A percentile compares a stretch with the other conserved stretches of the same genome.
Evolutionary conservation across 2,113 vertebrate species (phyloP).

Genomic region (Sakesphorus luctuosus): DNA sequence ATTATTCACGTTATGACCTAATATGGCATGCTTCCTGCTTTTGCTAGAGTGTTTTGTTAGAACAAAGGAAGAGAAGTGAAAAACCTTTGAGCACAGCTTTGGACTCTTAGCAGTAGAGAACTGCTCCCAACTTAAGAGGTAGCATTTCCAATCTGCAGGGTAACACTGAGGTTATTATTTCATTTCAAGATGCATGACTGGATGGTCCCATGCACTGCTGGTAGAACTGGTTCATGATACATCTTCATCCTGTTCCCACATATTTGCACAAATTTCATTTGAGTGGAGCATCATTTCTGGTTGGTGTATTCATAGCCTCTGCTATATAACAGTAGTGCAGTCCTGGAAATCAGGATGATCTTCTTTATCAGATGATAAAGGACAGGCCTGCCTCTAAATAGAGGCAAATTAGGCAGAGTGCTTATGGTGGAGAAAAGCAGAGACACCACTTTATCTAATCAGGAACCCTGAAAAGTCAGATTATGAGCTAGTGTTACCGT

Average conservation of each 20-base stretch:
- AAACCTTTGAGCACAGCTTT: background rate
- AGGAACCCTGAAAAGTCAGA: background rate
- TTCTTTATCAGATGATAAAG: background rate
- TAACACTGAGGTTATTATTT: background rate
- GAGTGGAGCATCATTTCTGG: background rate
- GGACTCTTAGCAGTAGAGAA: background rate
- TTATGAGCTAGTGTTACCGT: background rate
- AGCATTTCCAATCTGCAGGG: background rate
- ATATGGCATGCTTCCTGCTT: background rate
- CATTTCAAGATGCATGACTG: background rate
- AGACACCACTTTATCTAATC: background rate
- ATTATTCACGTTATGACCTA: background rate
- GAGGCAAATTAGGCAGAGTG: background rate
- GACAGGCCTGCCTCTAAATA: background rate
- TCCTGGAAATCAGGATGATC: background rate
- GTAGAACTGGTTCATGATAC: background rate
- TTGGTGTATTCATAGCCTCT: background rate
- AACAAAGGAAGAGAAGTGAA: background rate
- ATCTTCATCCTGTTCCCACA: background rate
- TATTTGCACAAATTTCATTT: background rate
- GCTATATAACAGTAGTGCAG: background rate
- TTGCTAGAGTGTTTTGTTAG: background rate
- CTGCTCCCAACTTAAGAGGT: accelerated
- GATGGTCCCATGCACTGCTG: background rate
- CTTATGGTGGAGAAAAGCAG: background rate